phyloP scores from a whole-genome alignment of 2,113 vertebrate genomes.

The Eira barbara region DNA sequence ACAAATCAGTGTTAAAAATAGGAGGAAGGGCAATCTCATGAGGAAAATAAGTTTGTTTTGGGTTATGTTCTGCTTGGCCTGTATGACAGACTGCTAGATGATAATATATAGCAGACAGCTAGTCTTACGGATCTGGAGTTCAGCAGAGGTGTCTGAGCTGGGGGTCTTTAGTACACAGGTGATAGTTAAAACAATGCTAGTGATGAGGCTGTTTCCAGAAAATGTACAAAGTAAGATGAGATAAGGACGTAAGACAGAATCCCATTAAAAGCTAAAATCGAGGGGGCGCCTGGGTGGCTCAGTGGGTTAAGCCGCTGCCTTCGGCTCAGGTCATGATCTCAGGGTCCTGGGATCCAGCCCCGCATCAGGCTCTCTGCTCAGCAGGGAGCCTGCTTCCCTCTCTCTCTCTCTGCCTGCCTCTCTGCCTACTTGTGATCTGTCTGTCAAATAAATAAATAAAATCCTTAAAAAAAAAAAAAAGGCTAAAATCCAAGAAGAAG shows the following conservation, averaged over 20 bases:
- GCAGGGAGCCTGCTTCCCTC: too few species aligned
- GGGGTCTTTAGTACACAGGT: neutral
- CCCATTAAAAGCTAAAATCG: neutral
- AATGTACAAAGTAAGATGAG: neutral
- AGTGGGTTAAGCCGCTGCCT: too few species aligned
- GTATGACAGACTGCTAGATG: neutral
- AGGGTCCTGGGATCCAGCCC: too few species aligned
- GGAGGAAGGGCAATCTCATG: neutral
- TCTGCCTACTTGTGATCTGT: too few species aligned
- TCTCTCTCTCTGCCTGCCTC: too few species aligned
- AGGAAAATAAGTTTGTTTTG: conserved; percentile 12
- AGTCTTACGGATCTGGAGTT: neutral
- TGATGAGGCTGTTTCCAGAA: neutral
- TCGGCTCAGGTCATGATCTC: too few species aligned
- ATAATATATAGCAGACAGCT: neutral
- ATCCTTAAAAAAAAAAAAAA: too few species aligned
- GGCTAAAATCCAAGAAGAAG: neutral
- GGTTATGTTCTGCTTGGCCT: neutral
- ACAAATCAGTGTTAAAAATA: conserved; percentile 10
- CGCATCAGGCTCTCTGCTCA: too few species aligned
- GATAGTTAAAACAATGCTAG: neutral
- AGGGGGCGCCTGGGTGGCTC: too few species aligned
- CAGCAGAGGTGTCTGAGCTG: neutral
- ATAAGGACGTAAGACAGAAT: neutral
- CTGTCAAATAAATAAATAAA: too few species aligned